Percentiles rank a stretch among this genome's conserved stretches.
phyloP scores from a whole-genome alignment of 2,113 vertebrate genomes.

The Microcebus jonahi region DNA sequence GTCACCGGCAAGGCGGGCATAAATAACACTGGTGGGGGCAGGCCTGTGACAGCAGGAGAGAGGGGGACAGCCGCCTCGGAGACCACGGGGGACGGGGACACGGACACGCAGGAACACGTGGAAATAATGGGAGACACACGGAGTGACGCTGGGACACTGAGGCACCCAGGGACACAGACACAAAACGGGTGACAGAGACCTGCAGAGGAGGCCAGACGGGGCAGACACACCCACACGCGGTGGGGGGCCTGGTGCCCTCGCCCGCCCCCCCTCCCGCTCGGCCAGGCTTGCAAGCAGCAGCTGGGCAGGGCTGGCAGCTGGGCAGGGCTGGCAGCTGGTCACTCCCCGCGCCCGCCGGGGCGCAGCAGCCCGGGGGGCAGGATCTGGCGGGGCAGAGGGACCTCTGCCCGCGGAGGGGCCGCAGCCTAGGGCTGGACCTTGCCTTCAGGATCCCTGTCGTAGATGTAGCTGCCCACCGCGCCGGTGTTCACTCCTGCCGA shows the following conservation, averaged over 20 bases:
- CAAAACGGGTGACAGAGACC: neutral
- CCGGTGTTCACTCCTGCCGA: conserved; percentile 96
- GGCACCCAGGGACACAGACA: neutral
- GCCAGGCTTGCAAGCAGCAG: neutral
- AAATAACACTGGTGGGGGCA: conserved; percentile 63
- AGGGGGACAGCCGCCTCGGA: neutral
- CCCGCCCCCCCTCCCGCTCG: neutral
- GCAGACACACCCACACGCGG: neutral
- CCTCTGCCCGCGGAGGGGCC: rapidly evolving
- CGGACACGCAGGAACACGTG: neutral
- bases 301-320: neutral
- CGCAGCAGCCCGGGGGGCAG: neutral
- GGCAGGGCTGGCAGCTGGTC: neutral
- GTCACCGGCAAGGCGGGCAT: neutral
- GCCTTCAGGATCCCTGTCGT: conserved; percentile 92
- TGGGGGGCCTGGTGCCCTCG: neutral
- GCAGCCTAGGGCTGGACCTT: conserved; percentile 91
- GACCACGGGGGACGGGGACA: neutral
- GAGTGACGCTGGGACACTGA: neutral
- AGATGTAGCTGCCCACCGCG: conserved; percentile 98
- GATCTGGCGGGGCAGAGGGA: neutral
- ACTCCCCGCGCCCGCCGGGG: neutral
- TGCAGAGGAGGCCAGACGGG: neutral
- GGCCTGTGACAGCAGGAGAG: neutral
- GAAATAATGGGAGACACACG: neutral